These are phyloP conservation scores for Philhelius pedissequus DNA, from an alignment of 2,888 invertebrate species.

Conservation along the genomic window DNA sequence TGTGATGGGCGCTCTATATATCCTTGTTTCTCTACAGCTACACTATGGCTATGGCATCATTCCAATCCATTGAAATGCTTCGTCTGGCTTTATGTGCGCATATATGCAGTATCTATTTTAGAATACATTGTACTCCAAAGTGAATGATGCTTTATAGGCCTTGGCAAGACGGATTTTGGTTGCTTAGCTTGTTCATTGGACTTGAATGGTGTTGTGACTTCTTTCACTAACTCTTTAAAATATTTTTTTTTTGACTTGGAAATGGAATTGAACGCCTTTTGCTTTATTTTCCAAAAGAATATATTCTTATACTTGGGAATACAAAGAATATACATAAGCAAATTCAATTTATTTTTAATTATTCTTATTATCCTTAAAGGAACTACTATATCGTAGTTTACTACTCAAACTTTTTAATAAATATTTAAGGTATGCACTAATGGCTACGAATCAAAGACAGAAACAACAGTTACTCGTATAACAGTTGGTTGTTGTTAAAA, in stretches of 20 bases:
- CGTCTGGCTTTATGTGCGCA: neutral
- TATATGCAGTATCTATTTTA: neutral
- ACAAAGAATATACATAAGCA: too few relatives aligned
- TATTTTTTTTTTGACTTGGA: neutral
- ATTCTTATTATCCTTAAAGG: too few relatives aligned
- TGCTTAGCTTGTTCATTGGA: neutral
- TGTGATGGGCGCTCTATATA: slow-evolving; percentile 20
- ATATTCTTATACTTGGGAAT: too few relatives aligned
- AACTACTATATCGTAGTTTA: too few relatives aligned
- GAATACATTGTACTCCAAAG: neutral
- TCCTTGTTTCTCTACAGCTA: neutral
- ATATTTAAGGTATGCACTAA: too few relatives aligned
- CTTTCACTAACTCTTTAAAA: neutral
- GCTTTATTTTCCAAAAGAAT: too few relatives aligned
- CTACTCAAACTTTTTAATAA: too few relatives aligned
- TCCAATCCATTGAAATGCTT: slow-evolving; percentile 55
- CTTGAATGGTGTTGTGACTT: neutral
- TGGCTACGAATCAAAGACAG: too few relatives aligned
- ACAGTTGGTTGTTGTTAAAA: too few relatives aligned
- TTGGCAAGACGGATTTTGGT: neutral
- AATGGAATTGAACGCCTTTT: neutral
- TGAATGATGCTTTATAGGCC: neutral
- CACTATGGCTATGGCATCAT: slow-evolving; percentile 27
- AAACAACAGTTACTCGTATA: too few relatives aligned
- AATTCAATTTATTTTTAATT: too few relatives aligned